Base-by-base conservation (phyloP, 2,888 invertebrate genomes). In the Chironomus tentans region DNA sequence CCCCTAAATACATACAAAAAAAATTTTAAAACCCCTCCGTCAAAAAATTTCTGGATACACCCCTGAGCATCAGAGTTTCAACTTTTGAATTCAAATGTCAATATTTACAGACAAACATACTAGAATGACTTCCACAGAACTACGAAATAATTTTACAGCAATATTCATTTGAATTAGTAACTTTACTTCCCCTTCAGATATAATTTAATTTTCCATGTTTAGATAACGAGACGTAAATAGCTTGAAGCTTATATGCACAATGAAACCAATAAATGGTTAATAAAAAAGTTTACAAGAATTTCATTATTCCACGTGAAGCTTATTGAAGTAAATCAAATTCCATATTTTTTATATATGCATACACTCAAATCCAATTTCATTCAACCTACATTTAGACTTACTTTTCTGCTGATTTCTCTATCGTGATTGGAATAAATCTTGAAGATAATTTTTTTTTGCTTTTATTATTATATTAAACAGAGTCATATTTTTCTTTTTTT, bases 361-460 rank as follows among this genome's bases (percentile, higher is more conserved):
- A 56, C 18, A 56, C 56, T 56, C 15, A 56, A 56, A 56, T 56
- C 56, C 56, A 56, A 56, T 56, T 56, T 56, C 56, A 50, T 15
- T 56, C 56, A 18, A 18, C n/a, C 56, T 56, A 56, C 56, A 56
- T 56, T 15, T 56, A 56, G 56, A 56, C 56, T 56, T 15, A 38
- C 18, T 56, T 70, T 46, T 70, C 47, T 70, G 70, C 70, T 70
- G 70, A 70, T 70, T 70, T 68, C 38, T 28, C 46, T 70, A 21
- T 70, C 70, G 70, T 70, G 70, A 18, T 70, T 22, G 15, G 70
- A 70, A 70, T 70, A 65, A 65, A 65, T 22, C 56, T 56, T 56
- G 18, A 18, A 56, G 56, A 18, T 18, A 56, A 15, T 7, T 18
- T 56, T 56, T 18, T 56, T 56, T 56, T 56, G 18, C 38, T 38